Evolutionary conservation across 2,797 vertebrate species (phyloP).

Genomic region (Echeneis naucrates): DNA sequence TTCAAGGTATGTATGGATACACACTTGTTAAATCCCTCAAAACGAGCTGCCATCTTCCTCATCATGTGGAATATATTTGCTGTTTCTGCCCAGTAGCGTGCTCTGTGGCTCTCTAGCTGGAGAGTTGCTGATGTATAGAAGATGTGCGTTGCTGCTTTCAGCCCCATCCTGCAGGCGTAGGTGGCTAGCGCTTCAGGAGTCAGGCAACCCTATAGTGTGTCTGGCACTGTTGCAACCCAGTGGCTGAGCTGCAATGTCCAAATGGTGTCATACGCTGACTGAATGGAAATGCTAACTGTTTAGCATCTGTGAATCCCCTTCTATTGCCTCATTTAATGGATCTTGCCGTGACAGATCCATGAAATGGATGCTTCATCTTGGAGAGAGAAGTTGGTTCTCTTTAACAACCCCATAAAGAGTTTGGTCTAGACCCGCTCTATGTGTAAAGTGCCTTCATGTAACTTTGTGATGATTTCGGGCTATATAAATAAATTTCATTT

Average conservation of each 20-base stretch:
- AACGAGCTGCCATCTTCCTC: constrained; percentile 38
- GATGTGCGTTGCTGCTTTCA: constrained; percentile 14
- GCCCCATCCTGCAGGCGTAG: constrained; percentile 16
- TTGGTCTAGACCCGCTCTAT: no score
- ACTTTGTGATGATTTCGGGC: no score
- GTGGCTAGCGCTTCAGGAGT: constrained; percentile 23
- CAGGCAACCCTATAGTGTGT: constrained; percentile 7
- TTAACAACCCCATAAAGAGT: no score
- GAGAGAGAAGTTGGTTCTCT: no score
- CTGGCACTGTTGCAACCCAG: constrained; percentile 42
- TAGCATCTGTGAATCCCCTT: constrained; percentile 51
- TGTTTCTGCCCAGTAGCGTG: constrained; percentile 23
- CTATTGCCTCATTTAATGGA: constrained; percentile 18
- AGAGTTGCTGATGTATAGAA: constrained; percentile 16
- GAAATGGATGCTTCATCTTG: no score
- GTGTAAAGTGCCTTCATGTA: no score
- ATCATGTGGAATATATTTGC: constrained; percentile 39
- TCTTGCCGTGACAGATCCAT: no score
- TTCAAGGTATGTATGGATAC: constrained; percentile 85
- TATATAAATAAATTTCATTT: no score
- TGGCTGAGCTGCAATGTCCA: constrained; percentile 49
- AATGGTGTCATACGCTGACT: constrained; percentile 35
- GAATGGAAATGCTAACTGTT: constrained; percentile 44
- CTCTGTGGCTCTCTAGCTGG: constrained; percentile 17
- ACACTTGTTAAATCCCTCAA: constrained; percentile 37